phyloP scores from a whole-genome alignment of 2,888 invertebrate species.

The Sabellastarte sp. region DNA sequence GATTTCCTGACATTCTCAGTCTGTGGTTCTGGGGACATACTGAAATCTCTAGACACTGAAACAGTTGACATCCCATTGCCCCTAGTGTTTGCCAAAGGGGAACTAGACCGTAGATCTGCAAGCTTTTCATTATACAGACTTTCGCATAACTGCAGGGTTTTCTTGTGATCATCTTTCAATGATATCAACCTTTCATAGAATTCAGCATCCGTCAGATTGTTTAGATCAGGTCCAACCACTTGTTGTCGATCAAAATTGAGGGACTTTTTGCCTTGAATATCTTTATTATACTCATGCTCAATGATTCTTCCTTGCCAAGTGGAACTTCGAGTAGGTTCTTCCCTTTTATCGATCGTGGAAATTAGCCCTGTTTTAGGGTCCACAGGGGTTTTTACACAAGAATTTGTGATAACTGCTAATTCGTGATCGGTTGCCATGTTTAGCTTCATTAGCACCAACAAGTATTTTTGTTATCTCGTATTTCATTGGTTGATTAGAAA shows the following conservation, averaged over 20 bases:
- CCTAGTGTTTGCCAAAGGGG: not conserved
- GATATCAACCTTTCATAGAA: conserved; percentile 49
- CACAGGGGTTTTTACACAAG: conserved; percentile 48
- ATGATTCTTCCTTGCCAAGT: not conserved
- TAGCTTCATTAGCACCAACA: too few relatives aligned
- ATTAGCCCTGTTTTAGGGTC: conserved; percentile 44
- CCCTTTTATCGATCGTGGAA: conserved; percentile 36
- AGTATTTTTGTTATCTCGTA: too few relatives aligned
- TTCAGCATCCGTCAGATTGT: conserved; percentile 44
- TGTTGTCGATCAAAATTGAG: conserved; percentile 12
- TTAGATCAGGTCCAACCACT: too few relatives aligned
- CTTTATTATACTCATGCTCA: not conserved
- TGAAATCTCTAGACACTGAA: not conserved
- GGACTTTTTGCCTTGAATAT: conserved; percentile 3
- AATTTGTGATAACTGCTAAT: conserved; percentile 49
- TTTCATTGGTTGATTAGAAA: too few relatives aligned
- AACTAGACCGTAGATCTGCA: not conserved
- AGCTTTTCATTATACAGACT: conserved; percentile 47
- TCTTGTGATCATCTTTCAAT: conserved; percentile 52
- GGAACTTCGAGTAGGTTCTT: conserved; percentile 2
- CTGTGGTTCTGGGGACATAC: not conserved
- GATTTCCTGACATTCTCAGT: not conserved
- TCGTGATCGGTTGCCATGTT: conserved; percentile 55
- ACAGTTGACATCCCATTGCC: too few relatives aligned
- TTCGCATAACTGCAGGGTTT: conserved; percentile 49